A percentile compares a stretch with the other conserved stretches of the same genome.
Evolutionary conservation across 1,140 invertebrate genomes (phyloP).

Genomic region (Physella acuta): DNA sequence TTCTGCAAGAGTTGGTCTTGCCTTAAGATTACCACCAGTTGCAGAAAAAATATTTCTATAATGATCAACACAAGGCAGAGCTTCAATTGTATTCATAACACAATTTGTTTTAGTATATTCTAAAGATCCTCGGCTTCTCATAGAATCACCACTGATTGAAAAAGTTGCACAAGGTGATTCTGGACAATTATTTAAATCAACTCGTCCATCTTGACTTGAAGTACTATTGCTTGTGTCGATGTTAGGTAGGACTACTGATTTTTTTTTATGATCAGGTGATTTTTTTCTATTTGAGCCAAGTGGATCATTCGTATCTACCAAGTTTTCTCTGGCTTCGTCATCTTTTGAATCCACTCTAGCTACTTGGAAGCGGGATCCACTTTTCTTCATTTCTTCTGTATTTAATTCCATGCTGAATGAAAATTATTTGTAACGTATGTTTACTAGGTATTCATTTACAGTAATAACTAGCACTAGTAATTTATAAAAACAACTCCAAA

Average conservation of each 20-base stretch:
- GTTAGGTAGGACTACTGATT: conserved; percentile 11
- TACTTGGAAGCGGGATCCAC: conserved; percentile 25
- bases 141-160: conserved; percentile 24
- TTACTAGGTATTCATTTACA: too few species aligned
- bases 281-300: neutral
- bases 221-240: conserved; percentile 1
- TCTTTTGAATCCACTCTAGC: conserved; percentile 19
- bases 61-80: conserved; percentile 25
- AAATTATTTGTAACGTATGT: too few species aligned
- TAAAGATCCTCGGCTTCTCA: conserved; percentile 19
- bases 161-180: conserved; percentile 26
- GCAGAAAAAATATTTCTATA: conserved; percentile 27
- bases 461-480: too few species aligned
- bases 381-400: conserved; percentile 25
- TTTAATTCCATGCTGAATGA: conserved; percentile 1
- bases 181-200: conserved; percentile 1
- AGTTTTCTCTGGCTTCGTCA: neutral
- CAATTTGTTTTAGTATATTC: conserved; percentile 19
- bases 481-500: too few species aligned
- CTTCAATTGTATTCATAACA: conserved; percentile 26
- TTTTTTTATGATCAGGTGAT: neutral
- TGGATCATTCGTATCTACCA: neutral
- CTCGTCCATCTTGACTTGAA: neutral
- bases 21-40: conserved; percentile 12
- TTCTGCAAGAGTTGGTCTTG: conserved; percentile 23